phyloP scores from a whole-genome alignment of 2,888 invertebrate genomes.

The Clepsis dumicolana region DNA sequence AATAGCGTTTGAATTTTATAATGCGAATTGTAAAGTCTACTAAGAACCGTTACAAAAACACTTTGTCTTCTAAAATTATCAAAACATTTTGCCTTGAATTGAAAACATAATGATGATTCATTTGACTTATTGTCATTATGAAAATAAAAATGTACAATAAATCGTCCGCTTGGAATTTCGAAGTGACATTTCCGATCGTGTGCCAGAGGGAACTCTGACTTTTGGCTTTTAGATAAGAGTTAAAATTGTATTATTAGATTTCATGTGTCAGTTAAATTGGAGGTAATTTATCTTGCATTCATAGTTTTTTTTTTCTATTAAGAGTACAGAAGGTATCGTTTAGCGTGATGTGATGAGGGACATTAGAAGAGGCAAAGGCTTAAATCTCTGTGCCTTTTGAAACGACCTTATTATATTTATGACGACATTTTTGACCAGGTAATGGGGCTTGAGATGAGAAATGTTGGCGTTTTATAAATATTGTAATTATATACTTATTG shows the following conservation, averaged over 20 bases:
- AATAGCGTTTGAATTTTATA: neutral
- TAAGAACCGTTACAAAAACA: slow-evolving; percentile 2
- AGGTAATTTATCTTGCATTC: slow-evolving; percentile 49
- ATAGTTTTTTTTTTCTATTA: slow-evolving; percentile 44
- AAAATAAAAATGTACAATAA: slow-evolving; percentile 38
- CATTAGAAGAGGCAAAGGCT: slow-evolving; percentile 31
- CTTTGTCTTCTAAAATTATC: slow-evolving; percentile 11
- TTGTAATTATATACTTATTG: too few species aligned
- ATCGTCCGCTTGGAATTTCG: slow-evolving; percentile 26
- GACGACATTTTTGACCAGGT: slow-evolving; percentile 23
- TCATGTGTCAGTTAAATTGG: slow-evolving; percentile 46
- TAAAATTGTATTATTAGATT: slow-evolving; percentile 14
- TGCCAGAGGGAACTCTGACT: slow-evolving; percentile 28
- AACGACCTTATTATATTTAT: slow-evolving; percentile 34
- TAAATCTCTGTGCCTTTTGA: slow-evolving; percentile 34
- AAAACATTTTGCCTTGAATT: slow-evolving; percentile 27
- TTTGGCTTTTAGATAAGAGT: slow-evolving; percentile 24
- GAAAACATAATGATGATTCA: slow-evolving; percentile 27
- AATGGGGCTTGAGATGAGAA: neutral
- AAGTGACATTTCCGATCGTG: slow-evolving; percentile 28
- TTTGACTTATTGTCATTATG: slow-evolving; percentile 38
- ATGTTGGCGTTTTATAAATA: neutral
- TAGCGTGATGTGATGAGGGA: slow-evolving; percentile 32
- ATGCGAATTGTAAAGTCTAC: neutral
- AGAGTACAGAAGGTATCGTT: slow-evolving; percentile 41